phyloP scores from a whole-genome alignment of 64 coral and sea anemone genomes.

The Dendronephthya gigantea region DNA sequence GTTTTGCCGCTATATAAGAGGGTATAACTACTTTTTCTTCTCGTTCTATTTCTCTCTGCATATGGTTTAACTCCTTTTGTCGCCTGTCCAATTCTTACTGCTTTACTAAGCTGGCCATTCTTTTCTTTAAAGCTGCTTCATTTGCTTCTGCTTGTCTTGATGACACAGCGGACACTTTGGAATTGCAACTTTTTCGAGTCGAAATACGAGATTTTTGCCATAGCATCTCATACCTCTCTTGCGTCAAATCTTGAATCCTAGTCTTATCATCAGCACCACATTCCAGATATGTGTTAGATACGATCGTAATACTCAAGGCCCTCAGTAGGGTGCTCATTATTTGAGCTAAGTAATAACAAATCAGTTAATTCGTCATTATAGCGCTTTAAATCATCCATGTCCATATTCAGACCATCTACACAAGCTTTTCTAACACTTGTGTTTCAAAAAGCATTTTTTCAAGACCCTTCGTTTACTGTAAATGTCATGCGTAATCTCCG shows the following conservation, averaged over 20 bases:
- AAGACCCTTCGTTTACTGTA: no score
- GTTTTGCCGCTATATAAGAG: no score
- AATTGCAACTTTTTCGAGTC: neutral
- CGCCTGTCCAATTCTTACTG: constrained; percentile 25
- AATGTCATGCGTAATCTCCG: no score
- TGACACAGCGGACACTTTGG: neutral
- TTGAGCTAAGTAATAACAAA: neutral
- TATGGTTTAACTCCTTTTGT: neutral
- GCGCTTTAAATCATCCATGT: constrained; percentile 23
- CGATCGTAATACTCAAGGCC: neutral
- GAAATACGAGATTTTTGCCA: neutral
- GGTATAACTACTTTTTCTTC: no score
- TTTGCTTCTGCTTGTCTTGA: constrained; percentile 15
- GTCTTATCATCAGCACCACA: constrained; percentile 17
- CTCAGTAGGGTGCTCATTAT: neutral
- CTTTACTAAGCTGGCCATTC: constrained; percentile 32
- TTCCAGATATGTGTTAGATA: constrained; percentile 23
- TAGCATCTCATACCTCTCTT: constrained; percentile 23
- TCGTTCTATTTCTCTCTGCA: neutral
- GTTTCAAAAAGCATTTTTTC: no score
- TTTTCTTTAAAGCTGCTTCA: constrained; percentile 26
- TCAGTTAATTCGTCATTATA: neutral
- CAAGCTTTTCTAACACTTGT: no score
- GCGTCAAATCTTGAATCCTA: neutral
- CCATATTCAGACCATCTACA: neutral